Evolutionary conservation across 1,140 invertebrate genomes (phyloP), one percentile per base, ranked within the genome.

Genomic region (Fopius arisanus): DNA sequence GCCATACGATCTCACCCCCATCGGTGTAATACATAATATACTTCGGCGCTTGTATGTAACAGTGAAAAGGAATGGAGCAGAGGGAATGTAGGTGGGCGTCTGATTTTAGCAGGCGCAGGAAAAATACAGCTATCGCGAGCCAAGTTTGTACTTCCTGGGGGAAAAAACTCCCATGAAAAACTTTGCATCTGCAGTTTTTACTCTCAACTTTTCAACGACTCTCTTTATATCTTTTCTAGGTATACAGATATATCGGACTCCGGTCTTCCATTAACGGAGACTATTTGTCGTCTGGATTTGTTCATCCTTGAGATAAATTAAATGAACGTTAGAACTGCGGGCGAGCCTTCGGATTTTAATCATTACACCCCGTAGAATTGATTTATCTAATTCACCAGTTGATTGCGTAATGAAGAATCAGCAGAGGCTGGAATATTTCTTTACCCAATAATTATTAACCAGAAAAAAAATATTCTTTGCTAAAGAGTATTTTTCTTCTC

Each of bases 121-220:
- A 51, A 19, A 51, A 51, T 51, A 21, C 43, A 21, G 33, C 33
- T 37, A 37, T 51, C 43, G 43, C 19, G 43, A 51, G 43, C 43
- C 43, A 51, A 51, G n/a, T 51, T 51, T 21, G 43, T 51, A 51
- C 43, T 51, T 51, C 43, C 19, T 51, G n/a, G 33, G 12, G 33
- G n/a, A n/a, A n/a, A 40, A 40, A 51, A 51, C n/a, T 51, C 19
- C 43, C 43, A 51, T 51, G 43, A 51, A 51, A 51, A 51, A 51
- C 43, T 51, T 51, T 51, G 43, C 43, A 51, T 51, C 43, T 51
- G 19, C 43, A 51, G 43, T 51, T 51, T 51, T 51, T 51, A 51
- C 43, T 51, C 43, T 51, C 43, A 51, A 51, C 43, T 51, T 51
- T 51, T 51, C 43, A 51, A 51, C 43, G 43, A 51, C n/a, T 21